Percentiles rank a stretch among this genome's conserved stretches.
phyloP scores from a whole-genome alignment of 2,888 invertebrate genomes.

The Prenolepis imparis region DNA sequence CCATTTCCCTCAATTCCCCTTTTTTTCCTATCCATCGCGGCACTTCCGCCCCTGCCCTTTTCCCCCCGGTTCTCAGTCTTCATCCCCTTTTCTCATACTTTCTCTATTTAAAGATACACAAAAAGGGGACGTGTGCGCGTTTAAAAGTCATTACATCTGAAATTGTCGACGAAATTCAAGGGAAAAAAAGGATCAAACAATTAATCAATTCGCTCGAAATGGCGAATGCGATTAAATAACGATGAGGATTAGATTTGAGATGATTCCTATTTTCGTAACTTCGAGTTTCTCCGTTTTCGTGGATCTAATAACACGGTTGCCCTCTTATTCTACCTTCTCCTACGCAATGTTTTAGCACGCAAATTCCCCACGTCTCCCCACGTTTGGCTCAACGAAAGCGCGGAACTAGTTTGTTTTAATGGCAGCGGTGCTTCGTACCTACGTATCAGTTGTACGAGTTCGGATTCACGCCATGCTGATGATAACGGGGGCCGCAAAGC shows the following conservation, averaged over 20 bases:
- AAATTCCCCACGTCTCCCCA: not conserved
- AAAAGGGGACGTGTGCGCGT: slow-evolving; percentile 21
- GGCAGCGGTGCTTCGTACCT: not conserved
- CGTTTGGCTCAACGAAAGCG: slow-evolving; percentile 20
- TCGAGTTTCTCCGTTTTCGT: not conserved
- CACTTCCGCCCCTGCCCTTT: not conserved
- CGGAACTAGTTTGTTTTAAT: slow-evolving; percentile 35
- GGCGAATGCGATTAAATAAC: not conserved
- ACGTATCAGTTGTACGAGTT: slow-evolving; percentile 34
- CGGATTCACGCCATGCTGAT: slow-evolving; percentile 39
- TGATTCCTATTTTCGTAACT: not conserved
- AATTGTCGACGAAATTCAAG: slow-evolving; percentile 1
- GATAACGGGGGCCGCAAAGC: slow-evolving; percentile 37
- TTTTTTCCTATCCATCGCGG: slow-evolving; percentile 18
- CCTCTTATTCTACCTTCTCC: not conserved
- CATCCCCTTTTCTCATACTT: slow-evolving; percentile 33
- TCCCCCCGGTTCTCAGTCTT: not conserved
- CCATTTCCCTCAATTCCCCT: slow-evolving; percentile 47
- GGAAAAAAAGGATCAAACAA: not conserved
- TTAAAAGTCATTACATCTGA: slow-evolving; percentile 35
- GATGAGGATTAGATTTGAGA: slow-evolving; percentile 7
- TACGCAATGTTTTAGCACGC: not conserved
- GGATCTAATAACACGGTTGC: not conserved
- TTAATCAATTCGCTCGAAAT: slow-evolving; percentile 20
- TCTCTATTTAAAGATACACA: slow-evolving; percentile 37